Evolutionary conservation across 2,888 invertebrate species (phyloP).

Genomic region (Hydrotaea diabolus): DNA sequence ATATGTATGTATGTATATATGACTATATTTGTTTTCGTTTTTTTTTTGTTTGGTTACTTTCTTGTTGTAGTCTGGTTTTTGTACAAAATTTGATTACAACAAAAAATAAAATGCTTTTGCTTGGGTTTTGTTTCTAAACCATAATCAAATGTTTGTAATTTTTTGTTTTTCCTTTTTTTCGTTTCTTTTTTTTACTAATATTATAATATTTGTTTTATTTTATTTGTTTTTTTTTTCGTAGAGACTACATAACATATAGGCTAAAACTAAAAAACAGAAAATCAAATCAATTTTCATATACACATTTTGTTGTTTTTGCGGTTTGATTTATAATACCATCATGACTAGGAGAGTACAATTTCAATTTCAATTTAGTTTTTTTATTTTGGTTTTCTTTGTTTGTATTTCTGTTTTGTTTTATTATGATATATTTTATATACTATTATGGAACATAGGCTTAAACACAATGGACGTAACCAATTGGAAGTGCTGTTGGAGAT

Average conservation of each 20-base stretch:
- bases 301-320: conserved; percentile 10
- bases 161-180: neutral
- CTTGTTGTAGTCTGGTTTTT: conserved; percentile 36
- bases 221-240: conserved; percentile 21
- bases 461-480: conserved; percentile 7
- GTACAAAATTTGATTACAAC: conserved; percentile 47
- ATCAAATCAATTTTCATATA: conserved; percentile 42
- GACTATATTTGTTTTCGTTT: neutral
- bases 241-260: conserved; percentile 59
- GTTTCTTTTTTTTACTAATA: conserved; percentile 38
- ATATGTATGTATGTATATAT: conserved; percentile 3
- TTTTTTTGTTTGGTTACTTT: conserved; percentile 5
- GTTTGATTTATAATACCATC: conserved; percentile 24
- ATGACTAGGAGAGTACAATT: conserved; percentile 14
- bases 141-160: conserved; percentile 44
- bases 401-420: neutral
- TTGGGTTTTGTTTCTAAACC: conserved; percentile 29
- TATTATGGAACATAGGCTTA: conserved; percentile 10
- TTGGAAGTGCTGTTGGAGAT: neutral
- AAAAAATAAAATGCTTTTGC: conserved; percentile 4
- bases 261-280: conserved; percentile 34
- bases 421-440: conserved; percentile 13
- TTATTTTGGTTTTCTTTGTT: neutral
- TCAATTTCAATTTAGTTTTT: conserved; percentile 37
- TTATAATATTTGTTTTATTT: too few relatives aligned